These are phyloP conservation scores for Saxidomus purpurata DNA, from an alignment of 1,140 invertebrate genomes.

Conservation along the genomic window DNA sequence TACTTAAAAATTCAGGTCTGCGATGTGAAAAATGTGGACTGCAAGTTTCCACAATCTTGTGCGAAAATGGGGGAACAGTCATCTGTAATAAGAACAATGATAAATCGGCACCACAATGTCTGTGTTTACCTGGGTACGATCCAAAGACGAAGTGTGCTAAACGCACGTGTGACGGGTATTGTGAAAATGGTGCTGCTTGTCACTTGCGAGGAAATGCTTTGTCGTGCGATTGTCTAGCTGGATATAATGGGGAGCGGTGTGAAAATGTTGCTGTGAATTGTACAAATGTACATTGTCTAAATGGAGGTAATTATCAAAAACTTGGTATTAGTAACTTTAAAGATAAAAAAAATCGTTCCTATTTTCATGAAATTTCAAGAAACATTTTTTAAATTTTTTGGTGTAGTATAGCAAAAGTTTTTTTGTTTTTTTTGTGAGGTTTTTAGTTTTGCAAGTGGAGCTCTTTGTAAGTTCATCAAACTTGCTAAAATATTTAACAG, in stretches of 20 bases:
- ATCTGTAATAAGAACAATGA: not conserved
- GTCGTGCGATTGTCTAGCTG: not conserved
- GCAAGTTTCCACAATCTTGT: conserved; percentile 9
- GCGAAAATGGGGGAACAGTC: conserved; percentile 47
- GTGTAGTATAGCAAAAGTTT: too few relatives aligned
- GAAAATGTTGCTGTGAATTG: not conserved
- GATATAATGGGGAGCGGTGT: conserved; percentile 51
- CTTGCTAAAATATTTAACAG: too few relatives aligned
- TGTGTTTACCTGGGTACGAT: conserved; percentile 38
- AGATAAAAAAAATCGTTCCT: too few relatives aligned
- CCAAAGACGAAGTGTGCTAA: conserved; percentile 25
- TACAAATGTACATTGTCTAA: conserved; percentile 21
- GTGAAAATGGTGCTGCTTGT: conserved; percentile 34
- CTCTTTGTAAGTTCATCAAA: too few relatives aligned
- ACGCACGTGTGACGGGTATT: conserved; percentile 47
- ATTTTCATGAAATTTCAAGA: too few relatives aligned
- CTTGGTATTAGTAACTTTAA: too few relatives aligned
- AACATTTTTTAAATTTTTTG: too few relatives aligned
- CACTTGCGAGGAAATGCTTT: not conserved
- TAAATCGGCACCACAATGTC: conserved; percentile 1
- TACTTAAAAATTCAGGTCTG: conserved; percentile 16
- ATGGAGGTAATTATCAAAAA: conserved; percentile 59
- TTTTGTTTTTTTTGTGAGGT: too few relatives aligned
- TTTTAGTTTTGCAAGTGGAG: too few relatives aligned
- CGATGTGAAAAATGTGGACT: conserved; percentile 46